phyloP scores from a whole-genome alignment of 53 echinoderm and acorn worm genomes.

The Henricia sp. region DNA sequence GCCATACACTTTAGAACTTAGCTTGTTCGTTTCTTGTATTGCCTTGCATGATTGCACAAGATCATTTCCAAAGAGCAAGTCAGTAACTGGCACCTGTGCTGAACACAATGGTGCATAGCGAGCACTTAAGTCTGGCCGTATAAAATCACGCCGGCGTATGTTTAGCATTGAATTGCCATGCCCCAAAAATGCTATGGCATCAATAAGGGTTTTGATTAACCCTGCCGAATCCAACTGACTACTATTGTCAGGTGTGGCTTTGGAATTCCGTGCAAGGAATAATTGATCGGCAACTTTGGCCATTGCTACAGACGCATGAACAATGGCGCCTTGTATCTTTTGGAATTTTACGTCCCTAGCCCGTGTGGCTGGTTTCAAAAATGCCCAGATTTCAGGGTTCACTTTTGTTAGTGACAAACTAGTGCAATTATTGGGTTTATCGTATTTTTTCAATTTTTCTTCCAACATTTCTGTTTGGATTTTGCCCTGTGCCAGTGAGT shows the following conservation, averaged over 20 bases:
- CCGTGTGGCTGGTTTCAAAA: neutral
- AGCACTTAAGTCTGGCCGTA: neutral
- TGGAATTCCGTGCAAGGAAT: neutral
- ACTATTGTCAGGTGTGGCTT: neutral
- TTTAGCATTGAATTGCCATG: neutral
- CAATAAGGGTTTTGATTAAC: slow-evolving; percentile 1
- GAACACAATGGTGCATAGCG: neutral
- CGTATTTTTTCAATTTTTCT: neutral
- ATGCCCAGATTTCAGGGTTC: neutral
- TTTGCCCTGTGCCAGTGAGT: neutral
- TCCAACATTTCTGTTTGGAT: neutral
- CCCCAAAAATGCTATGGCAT: neutral
- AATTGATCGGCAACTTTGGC: neutral
- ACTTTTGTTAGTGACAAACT: neutral
- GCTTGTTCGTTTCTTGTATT: no score
- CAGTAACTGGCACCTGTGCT: neutral
- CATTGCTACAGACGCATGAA: neutral
- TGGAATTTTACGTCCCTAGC: neutral
- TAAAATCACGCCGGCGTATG: neutral
- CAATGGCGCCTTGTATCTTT: neutral
- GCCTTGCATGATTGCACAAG: neutral
- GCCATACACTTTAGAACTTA: neutral
- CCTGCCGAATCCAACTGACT: neutral
- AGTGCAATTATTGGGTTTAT: neutral
- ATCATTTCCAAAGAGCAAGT: no score